Percentiles rank a stretch among this genome's conserved stretches.
Conservation (phyloP, 2,797 vertebrate species). For the Crenuchus spilurus region DNA sequence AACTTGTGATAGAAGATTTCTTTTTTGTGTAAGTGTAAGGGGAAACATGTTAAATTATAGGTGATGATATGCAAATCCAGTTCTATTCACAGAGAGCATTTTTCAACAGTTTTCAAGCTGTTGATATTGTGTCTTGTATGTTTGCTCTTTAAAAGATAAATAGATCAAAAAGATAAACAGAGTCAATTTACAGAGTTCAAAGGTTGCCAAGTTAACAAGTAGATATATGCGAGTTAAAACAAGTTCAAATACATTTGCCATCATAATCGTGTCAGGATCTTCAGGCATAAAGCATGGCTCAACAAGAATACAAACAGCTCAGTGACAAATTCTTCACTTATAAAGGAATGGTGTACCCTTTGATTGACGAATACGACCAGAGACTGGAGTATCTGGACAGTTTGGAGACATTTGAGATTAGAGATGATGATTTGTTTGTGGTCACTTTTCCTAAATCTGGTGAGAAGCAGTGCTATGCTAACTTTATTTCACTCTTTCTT, state of each 20-base stretch:
- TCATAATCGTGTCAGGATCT: too few relatives aligned
- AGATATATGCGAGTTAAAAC: too few relatives aligned
- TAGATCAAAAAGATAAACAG: too few relatives aligned
- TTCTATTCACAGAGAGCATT: background rate
- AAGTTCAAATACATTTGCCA: background rate
- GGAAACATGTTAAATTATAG: too few relatives aligned
- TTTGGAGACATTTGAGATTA: conserved; percentile 47
- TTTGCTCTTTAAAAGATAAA: background rate
- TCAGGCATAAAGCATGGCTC: conserved; percentile 38
- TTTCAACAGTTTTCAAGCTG: too few relatives aligned
- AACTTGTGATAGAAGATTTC: background rate
- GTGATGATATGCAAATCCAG: background rate
- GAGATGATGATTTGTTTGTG: conserved; percentile 51
- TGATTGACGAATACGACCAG: background rate
- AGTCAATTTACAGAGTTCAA: background rate
- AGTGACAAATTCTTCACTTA: conserved; percentile 43
- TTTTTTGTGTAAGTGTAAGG: too few relatives aligned
- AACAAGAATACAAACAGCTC: conserved; percentile 47
- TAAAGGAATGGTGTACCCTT: conserved; percentile 31
- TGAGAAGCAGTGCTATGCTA: too few relatives aligned
- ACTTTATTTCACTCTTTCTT: too few relatives aligned
- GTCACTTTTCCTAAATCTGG: conserved; percentile 59
- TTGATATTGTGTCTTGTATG: background rate
- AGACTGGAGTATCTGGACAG: conserved; percentile 45
- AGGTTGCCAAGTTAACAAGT: too few relatives aligned